Percentiles rank a stretch among this genome's conserved stretches.
phyloP scores from a whole-genome alignment of 53 echinoderm and acorn worm genomes.

The Paracentrotus lividus region DNA sequence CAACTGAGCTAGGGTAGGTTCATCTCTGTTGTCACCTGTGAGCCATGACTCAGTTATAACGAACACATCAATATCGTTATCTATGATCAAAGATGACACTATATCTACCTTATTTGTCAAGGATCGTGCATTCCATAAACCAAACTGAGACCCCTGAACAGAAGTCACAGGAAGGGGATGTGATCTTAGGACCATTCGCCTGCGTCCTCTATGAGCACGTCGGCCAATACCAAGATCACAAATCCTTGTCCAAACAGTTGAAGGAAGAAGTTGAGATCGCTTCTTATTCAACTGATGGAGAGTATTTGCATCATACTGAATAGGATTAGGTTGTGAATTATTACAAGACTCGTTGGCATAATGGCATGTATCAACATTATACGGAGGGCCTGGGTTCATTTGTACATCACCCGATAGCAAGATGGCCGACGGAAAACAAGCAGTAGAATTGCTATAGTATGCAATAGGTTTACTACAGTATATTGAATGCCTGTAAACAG shows the following conservation, averaged over 20 bases:
- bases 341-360: too few species aligned
- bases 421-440: conserved; percentile 49
- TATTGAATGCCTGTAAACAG: neutral
- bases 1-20: conserved; percentile 15
- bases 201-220: neutral
- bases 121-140: conserved; percentile 13
- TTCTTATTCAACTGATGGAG: neutral
- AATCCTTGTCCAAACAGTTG: neutral
- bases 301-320: neutral
- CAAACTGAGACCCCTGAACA: conserved; percentile 23
- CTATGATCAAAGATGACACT: conserved; percentile 24
- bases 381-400: neutral
- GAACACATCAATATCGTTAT: conserved; percentile 10
- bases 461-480: conserved; percentile 44
- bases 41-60: conserved; percentile 9
- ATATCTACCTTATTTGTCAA: neutral
- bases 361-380: neutral
- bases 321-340: neutral
- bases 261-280: neutral
- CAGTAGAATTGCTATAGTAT: conserved; percentile 32
- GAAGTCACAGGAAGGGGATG: neutral
- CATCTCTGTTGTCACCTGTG: conserved; percentile 18
- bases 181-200: neutral
- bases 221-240: neutral
- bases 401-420: conserved; percentile 32